These are phyloP conservation scores for Cotesia chilonis DNA, from an alignment of 1,140 invertebrate genomes.

Conservation along the genomic window DNA sequence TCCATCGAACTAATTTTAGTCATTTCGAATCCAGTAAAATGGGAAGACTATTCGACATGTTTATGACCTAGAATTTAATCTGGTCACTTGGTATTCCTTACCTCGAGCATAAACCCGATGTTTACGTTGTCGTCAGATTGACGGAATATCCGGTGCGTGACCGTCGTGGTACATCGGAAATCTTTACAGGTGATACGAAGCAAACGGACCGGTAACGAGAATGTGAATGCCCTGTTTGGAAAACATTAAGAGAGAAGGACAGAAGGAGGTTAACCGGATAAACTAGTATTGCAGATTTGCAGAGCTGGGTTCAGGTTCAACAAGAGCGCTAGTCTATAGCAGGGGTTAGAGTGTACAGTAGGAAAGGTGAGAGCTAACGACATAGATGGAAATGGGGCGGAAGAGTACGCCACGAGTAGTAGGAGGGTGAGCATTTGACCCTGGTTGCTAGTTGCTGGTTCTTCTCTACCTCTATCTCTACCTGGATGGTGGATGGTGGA, in stretches of 20 bases:
- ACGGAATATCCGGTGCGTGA: constrained; percentile 26
- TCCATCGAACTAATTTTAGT: too few relatives aligned
- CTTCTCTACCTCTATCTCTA: constrained; percentile 52
- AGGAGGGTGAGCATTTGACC: constrained; percentile 51
- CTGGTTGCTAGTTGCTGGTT: constrained; percentile 35
- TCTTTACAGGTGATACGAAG: constrained; percentile 23
- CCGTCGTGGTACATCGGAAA: constrained; percentile 26
- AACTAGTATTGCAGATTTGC: background rate
- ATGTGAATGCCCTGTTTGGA: too few relatives aligned
- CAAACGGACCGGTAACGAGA: too few relatives aligned
- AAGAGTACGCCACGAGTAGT: constrained; percentile 31
- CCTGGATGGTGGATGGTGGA: constrained; percentile 37
- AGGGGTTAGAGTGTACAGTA: background rate
- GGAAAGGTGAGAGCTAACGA: constrained; percentile 7
- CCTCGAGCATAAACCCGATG: too few relatives aligned
- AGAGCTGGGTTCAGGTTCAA: constrained; percentile 11
- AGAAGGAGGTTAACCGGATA: too few relatives aligned
- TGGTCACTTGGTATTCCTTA: too few relatives aligned
- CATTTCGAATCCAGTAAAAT: too few relatives aligned
- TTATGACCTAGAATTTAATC: too few relatives aligned
- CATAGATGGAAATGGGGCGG: constrained; percentile 26
- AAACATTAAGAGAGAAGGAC: too few relatives aligned
- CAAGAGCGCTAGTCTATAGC: background rate
- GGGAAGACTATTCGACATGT: too few relatives aligned
- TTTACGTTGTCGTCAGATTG: too few relatives aligned